Base-by-base conservation (phyloP, 1,140 invertebrate genomes). In the Nasonia longicornis region DNA sequence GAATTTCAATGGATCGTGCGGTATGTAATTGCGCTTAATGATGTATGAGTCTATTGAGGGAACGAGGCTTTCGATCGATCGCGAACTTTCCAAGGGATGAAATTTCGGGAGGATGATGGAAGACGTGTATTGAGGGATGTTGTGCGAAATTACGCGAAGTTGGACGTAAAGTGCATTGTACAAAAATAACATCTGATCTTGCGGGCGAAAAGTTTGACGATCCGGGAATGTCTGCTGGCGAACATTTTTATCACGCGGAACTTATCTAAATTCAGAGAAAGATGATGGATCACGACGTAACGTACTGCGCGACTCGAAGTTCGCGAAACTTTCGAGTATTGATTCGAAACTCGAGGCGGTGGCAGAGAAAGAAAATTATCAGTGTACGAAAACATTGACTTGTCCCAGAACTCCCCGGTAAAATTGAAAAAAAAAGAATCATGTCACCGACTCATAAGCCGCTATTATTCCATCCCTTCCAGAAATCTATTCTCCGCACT, bases 211-310 rank as follows among this genome's bases (percentile, higher is more conserved):
- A 52, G 48, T 52, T 52, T 52, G 48, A 52, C 48, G 16, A 52
- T 16, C 3, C 48, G 48, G 26, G 26, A 3, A 26, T 2, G 31
- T 35, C 31, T 35, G 31, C 31, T 35, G 4, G 31, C 4, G 52
- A 58, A 29, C 29, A 67, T 67, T 31, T 67, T 67, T 48, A 52
- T 73, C 16, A 26, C 26, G 35, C 22, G 38, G 35, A 58, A 63
- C 48, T 52, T 74, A 35, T 74, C 10, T 58, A 63, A 52, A 74
- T 74, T 74, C 71, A 48, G 52, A 58, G 72, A 74, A 74, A 63
- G 31, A 63, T 74, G 48, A 74, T 74, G 72, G 72, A 74, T 74
- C 45, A 48, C 29, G 20, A 72, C 16, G 7, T n/a, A 58, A 31
- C 7, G 38, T 35, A 63, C 22, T 71, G 12, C 35, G 16, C 35